Percentiles rank a stretch among this genome's conserved stretches.
phyloP scores from a whole-genome alignment of 1,140 invertebrate genomes.

The Euglossa dilemma region DNA sequence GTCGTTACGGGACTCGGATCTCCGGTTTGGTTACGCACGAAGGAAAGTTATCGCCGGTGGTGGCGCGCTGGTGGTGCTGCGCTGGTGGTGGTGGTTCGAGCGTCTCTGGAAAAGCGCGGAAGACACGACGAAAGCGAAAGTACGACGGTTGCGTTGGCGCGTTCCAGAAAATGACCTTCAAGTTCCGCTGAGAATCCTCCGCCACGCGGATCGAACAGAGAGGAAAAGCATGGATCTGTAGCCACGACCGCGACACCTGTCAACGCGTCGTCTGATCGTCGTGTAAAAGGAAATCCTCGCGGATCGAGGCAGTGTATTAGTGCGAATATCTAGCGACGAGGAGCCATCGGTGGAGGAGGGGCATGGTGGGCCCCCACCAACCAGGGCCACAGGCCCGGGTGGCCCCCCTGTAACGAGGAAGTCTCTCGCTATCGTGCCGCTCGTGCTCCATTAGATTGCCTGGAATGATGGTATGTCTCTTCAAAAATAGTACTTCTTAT shows the following conservation, averaged over 20 bases:
- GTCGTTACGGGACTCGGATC: background rate
- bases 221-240: constrained; percentile 30
- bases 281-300: background rate
- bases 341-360: constrained; percentile 58
- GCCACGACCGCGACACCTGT: background rate
- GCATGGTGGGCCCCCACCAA: constrained; percentile 72
- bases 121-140: constrained; percentile 33
- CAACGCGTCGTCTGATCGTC: background rate
- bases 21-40: background rate
- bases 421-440: constrained; percentile 61
- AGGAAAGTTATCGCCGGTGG: constrained; percentile 7
- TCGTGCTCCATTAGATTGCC: constrained; percentile 67
- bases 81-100: constrained; percentile 1
- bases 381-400: constrained; percentile 71
- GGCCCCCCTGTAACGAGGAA: constrained; percentile 71
- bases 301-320: constrained; percentile 15
- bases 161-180: constrained; percentile 64
- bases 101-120: constrained; percentile 20
- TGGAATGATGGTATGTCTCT: constrained; percentile 81
- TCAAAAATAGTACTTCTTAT: constrained; percentile 23
- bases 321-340: constrained; percentile 24
- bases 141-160: constrained; percentile 13
- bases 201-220: background rate
- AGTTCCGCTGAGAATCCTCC: constrained; percentile 61
- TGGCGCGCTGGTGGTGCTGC: background rate